Evolutionary conservation across 2,113 vertebrate species (phyloP), one percentile per base, ranked within the genome.

Genomic region (Rhabdomys dilectus): DNA sequence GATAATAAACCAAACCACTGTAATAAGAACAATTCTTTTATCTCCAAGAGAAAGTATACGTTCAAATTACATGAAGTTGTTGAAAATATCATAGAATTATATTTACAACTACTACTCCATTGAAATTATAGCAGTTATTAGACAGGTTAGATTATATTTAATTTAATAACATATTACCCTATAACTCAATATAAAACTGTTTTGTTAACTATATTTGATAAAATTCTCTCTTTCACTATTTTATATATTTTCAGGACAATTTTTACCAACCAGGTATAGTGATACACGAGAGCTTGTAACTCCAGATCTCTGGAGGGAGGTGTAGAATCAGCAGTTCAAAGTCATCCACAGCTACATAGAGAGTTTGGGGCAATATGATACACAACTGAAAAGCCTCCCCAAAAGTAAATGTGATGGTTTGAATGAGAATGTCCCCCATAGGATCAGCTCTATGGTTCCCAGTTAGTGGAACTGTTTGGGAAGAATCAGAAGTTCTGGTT

Each of bases 61-160:
- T 81, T 87, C 42, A 78, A 77, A 77, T 89, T n/a, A 72, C 36
- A 36, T 95, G 21, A 68, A 94, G 29, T 77, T 94, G 16, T 88
- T 90, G 36, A 39, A 88, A 81, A 91, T 94, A 93, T 94, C 77
- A 89, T 53, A 12, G 80, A 96, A 68, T 93, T 19, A 36, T 48
- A n/a, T 91, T 92, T 94, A 81, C 5, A 89, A 17, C 4, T 45
- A 91, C 58, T 26, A 42, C 60, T 87, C 45, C n/a, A 92, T 62
- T 89, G 45, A 96, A 91, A 86, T 91, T 91, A 42, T 91, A 66
- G n/a, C 77, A 72, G 26, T 96, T 66, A 91, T 45, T 64, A 19
- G 36, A 24, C 9, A 5, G 13, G n/a, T 72, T 91, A 75, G 76
- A 64, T 56, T 60, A 66, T 24, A 84, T 82, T 81, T 91, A 85